phyloP scores from a whole-genome alignment of 2,113 vertebrate genomes.

The Sturnira hondurensis region DNA sequence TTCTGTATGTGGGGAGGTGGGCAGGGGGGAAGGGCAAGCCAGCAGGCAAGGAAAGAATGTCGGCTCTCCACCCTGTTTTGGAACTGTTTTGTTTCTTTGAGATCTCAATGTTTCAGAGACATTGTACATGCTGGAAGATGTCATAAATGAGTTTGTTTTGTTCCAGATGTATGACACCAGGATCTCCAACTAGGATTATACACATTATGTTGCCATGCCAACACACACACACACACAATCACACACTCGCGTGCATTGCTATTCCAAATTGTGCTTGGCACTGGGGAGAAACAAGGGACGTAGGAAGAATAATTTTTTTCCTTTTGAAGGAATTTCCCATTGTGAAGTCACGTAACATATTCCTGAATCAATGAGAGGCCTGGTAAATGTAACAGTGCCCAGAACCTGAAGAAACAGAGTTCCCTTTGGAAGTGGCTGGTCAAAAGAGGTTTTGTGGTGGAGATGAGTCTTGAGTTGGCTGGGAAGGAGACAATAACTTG shows the following conservation, averaged over 20 bases:
- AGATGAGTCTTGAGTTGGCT: background rate
- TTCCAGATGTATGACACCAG: constrained; percentile 53
- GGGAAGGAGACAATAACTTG: background rate
- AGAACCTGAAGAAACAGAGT: background rate
- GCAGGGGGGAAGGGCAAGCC: background rate
- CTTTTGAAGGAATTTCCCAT: background rate
- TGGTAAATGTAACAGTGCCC: background rate
- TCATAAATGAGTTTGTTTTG: constrained; percentile 52
- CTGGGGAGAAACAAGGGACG: background rate
- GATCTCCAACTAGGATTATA: background rate
- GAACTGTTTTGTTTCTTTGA: constrained; percentile 20
- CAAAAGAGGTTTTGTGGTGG: background rate
- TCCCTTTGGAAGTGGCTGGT: background rate
- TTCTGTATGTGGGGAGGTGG: constrained; percentile 51
- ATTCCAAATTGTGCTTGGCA: background rate
- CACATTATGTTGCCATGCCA: constrained; percentile 12
- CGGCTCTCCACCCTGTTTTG: constrained; percentile 30
- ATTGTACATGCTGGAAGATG: constrained; percentile 32
- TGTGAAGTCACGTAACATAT: background rate
- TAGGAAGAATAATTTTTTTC: background rate
- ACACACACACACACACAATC: background rate
- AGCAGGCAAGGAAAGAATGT: constrained; percentile 17
- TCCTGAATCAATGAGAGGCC: background rate
- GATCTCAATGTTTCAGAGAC: constrained; percentile 31
- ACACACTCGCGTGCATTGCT: background rate